phyloP scores from a whole-genome alignment of 2,113 vertebrate species.

The Syngnathus scovelli region DNA sequence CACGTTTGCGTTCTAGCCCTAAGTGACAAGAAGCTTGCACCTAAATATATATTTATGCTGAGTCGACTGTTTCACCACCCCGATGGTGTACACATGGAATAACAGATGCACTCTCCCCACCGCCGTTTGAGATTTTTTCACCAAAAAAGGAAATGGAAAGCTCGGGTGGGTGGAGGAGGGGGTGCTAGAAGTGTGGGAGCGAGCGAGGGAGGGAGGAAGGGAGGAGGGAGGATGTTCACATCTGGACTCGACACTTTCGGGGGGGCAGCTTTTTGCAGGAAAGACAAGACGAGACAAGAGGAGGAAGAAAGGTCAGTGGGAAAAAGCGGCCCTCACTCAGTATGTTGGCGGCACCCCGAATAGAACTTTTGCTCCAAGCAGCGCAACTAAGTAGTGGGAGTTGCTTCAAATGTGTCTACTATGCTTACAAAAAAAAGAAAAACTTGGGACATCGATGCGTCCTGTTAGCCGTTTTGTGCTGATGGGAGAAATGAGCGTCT shows the following conservation, averaged over 20 bases:
- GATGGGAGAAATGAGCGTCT: too few species aligned
- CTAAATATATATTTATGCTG: slow-evolving; percentile 57
- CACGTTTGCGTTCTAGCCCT: slow-evolving; percentile 4
- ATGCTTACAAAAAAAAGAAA: too few species aligned
- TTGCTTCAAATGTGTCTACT: too few species aligned
- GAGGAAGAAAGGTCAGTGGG: background rate
- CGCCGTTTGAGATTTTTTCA: slow-evolving; percentile 82
- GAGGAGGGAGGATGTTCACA: slow-evolving; percentile 71
- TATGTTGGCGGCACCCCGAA: background rate
- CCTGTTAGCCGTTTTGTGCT: too few species aligned
- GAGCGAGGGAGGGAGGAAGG: slow-evolving; percentile 40
- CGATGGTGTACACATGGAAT: slow-evolving; percentile 45
- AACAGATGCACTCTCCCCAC: slow-evolving; percentile 67
- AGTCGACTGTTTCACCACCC: slow-evolving; percentile 59
- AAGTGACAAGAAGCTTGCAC: background rate
- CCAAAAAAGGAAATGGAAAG: slow-evolving; percentile 99
- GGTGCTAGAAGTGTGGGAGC: slow-evolving; percentile 57
- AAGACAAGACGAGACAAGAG: slow-evolving; percentile 10
- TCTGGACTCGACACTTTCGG: slow-evolving; percentile 89
- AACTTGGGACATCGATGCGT: too few species aligned
- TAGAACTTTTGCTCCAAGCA: too few species aligned
- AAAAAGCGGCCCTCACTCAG: background rate
- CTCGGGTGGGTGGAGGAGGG: slow-evolving; percentile 44
- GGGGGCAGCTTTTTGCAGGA: slow-evolving; percentile 32
- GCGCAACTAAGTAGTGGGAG: too few species aligned